Conservation (phyloP, 1,140 invertebrate genomes). For the Lepidostoma basale region DNA sequence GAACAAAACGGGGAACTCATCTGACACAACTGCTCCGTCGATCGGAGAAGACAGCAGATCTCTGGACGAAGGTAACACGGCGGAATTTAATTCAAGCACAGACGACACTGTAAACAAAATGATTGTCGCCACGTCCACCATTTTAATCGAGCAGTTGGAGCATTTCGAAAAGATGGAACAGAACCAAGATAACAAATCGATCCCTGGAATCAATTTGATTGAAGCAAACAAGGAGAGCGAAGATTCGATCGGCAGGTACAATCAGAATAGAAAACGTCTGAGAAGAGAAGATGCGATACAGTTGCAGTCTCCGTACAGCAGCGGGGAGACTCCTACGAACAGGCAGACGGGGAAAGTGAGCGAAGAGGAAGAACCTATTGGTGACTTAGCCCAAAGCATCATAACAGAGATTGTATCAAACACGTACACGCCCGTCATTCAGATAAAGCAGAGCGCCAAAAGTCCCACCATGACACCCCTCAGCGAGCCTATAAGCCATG, state of each 20-base stretch:
- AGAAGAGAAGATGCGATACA: conserved; percentile 43
- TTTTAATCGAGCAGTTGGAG: conserved; percentile 40
- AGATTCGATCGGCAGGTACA: conserved; percentile 5
- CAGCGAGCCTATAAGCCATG: background rate
- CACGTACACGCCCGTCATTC: conserved; percentile 26
- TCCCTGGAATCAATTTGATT: conserved; percentile 28
- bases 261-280: conserved; percentile 36
- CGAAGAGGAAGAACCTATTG: conserved; percentile 43
- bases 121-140: conserved; percentile 31
- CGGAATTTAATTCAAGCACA: conserved; percentile 6
- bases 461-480: conserved; percentile 6
- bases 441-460: conserved; percentile 21
- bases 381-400: conserved; percentile 41
- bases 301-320: conserved; percentile 40
- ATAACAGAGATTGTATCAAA: conserved; percentile 42
- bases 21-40: conserved; percentile 43
- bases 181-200: conserved; percentile 12
- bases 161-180: conserved; percentile 42
- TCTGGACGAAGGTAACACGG: conserved; percentile 36
- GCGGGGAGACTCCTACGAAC: conserved; percentile 30
- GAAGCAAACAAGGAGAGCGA: conserved; percentile 36
- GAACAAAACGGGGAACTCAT: conserved; percentile 38
- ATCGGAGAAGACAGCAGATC: conserved; percentile 45
- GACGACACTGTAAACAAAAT: conserved; percentile 41
- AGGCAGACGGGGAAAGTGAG: conserved; percentile 34